phyloP scores from a whole-genome alignment of 2,888 invertebrate species.

The Liodrosophila aerea region DNA sequence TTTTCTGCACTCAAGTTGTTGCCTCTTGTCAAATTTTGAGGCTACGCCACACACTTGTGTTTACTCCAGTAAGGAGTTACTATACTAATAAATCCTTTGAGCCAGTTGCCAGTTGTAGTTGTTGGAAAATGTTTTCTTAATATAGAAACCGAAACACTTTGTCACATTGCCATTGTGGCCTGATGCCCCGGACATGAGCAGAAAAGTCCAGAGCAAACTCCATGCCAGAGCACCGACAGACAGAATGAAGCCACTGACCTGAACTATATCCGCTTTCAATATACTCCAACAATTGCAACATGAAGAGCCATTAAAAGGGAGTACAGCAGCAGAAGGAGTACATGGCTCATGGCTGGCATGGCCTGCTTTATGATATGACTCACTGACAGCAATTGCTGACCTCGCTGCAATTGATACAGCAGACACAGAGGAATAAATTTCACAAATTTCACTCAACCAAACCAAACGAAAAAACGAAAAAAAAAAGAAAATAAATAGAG shows the following conservation, averaged over 20 bases:
- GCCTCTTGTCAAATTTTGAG: too few species aligned
- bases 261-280: slow-evolving; percentile 31
- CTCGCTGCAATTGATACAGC: too few species aligned
- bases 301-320: slow-evolving; percentile 19
- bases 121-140: slow-evolving; percentile 51
- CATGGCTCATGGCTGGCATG: slow-evolving; percentile 12
- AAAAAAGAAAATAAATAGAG: too few species aligned
- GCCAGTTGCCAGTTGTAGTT: slow-evolving; percentile 32
- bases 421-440: neutral
- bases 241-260: slow-evolving; percentile 35
- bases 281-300: slow-evolving; percentile 20
- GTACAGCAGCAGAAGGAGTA: neutral
- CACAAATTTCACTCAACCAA: neutral
- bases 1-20: too few species aligned
- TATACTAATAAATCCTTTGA: slow-evolving; percentile 61
- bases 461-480: too few species aligned
- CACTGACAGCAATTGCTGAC: neutral
- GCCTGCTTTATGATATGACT: slow-evolving; percentile 41
- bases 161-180: slow-evolving; percentile 48
- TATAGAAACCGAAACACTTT: slow-evolving; percentile 41
- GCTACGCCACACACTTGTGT: too few species aligned
- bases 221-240: slow-evolving; percentile 26
- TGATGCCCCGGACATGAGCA: slow-evolving; percentile 39
- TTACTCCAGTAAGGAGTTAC: neutral
- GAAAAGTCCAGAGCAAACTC: slow-evolving; percentile 40